phyloP scores from a whole-genome alignment of 2,888 invertebrate species.

The Nezara viridula region DNA sequence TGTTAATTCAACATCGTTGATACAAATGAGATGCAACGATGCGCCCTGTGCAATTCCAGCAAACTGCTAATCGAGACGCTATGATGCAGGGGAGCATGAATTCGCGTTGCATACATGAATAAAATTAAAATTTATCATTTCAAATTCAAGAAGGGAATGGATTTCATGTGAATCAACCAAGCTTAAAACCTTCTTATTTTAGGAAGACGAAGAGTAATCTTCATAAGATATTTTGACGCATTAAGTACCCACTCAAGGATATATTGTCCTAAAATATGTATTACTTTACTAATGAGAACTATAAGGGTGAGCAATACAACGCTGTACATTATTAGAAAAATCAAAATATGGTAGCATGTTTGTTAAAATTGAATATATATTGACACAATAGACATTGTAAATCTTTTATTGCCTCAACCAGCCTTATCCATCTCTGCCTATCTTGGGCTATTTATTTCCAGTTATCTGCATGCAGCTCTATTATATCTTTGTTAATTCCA shows the following conservation, averaged over 20 bases:
- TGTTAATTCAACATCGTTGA: neutral
- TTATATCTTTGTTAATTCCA: too few species aligned
- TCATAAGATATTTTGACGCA: neutral
- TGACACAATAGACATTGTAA: too few species aligned
- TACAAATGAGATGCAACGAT: neutral
- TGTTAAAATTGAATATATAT: too few species aligned
- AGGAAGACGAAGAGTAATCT: neutral
- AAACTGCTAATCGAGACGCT: neutral
- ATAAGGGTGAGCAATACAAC: too few species aligned
- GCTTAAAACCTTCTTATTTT: neutral
- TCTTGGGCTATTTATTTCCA: too few species aligned
- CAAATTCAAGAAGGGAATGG: neutral
- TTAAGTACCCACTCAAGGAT: neutral
- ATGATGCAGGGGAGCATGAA: neutral
- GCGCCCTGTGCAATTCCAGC: neutral
- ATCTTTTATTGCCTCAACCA: too few species aligned
- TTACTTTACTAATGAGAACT: too few species aligned
- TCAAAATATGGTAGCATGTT: too few species aligned
- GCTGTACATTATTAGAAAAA: too few species aligned
- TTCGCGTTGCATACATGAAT: neutral
- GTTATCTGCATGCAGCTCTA: too few species aligned
- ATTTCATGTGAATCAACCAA: neutral
- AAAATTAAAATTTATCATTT: slow-evolving; percentile 21
- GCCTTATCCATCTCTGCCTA: too few species aligned
- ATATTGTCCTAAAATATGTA: too few species aligned